Conservation (phyloP, 2,888 invertebrate species). For the Cephonodes hylas region DNA sequence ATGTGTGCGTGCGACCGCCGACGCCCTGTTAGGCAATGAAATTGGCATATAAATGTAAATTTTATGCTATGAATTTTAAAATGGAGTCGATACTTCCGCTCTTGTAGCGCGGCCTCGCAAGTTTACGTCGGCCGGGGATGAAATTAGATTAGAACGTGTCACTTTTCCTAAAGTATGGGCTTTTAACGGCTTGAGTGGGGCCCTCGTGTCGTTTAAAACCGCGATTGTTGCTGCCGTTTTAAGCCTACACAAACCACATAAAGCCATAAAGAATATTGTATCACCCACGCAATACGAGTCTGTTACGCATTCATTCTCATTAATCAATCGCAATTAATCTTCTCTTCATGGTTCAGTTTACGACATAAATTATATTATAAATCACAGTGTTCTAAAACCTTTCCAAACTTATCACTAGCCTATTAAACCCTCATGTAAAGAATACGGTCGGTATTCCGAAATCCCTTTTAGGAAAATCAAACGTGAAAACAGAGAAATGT, state of each 20-base stretch:
- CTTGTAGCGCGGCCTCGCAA: conserved; percentile 61
- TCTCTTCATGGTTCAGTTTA: not conserved
- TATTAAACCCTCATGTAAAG: not conserved
- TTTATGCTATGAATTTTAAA: conserved; percentile 82
- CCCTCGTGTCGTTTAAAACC: conserved; percentile 26
- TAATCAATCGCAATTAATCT: not conserved
- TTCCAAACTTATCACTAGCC: not conserved
- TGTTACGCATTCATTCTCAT: not conserved
- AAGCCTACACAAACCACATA: not conserved
- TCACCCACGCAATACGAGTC: not conserved
- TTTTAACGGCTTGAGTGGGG: conserved; percentile 51
- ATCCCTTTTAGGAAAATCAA: conserved; percentile 12
- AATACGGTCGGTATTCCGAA: conserved; percentile 3
- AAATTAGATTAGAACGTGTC: conserved; percentile 74
- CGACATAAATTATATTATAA: not conserved
- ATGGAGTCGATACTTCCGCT: conserved; percentile 78
- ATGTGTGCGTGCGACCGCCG: conserved; percentile 76
- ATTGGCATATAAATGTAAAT: conserved; percentile 82
- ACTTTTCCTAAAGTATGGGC: conserved; percentile 63
- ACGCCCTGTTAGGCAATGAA: conserved; percentile 79
- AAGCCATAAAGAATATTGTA: not conserved
- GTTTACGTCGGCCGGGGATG: conserved; percentile 65
- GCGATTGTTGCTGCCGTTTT: conserved; percentile 15
- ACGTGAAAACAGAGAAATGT: conserved; percentile 61
- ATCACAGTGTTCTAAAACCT: not conserved